A percentile compares a stretch with the other conserved stretches of the same genome.
Evolutionary conservation across 35 echinoderm and acorn worm species (phyloP).

Genomic region (Apostichopus californicus): DNA sequence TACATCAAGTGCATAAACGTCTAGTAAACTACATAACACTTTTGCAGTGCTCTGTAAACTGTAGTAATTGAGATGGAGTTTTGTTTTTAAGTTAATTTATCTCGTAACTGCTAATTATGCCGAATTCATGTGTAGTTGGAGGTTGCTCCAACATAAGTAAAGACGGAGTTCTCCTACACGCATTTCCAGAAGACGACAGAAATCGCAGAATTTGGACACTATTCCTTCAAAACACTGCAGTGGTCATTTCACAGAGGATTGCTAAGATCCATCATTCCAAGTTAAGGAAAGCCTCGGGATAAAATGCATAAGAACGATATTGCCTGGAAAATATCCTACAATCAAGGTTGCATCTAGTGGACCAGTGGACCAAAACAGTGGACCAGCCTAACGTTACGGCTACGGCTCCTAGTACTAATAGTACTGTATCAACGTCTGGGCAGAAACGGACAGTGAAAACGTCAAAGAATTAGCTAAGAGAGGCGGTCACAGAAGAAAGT

Average conservation of each 20-base stretch:
- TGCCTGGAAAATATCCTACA: slow-evolving; percentile 2
- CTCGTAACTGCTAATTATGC: not conserved
- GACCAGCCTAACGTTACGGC: not conserved
- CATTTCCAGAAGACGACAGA: not conserved
- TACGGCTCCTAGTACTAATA: not conserved
- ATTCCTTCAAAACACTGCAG: slow-evolving; percentile 8
- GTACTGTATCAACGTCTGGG: not conserved
- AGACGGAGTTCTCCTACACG: not conserved
- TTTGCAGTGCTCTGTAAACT: too few relatives aligned
- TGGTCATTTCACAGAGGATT: not conserved
- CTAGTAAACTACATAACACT: too few relatives aligned
- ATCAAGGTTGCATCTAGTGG: not conserved
- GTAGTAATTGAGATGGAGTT: too few relatives aligned
- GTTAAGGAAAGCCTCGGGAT: not conserved
- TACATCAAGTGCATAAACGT: too few relatives aligned
- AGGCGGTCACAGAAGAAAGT: not conserved
- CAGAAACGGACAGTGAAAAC: not conserved
- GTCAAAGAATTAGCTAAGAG: not conserved
- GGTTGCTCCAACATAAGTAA: slow-evolving; percentile 1
- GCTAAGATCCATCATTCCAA: not conserved
- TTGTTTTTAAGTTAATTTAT: too few relatives aligned
- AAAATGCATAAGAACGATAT: not conserved
- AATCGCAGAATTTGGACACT: not conserved
- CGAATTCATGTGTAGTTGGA: not conserved
- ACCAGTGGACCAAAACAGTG: not conserved